Evolutionary conservation across 2,113 vertebrate species (phyloP).

Genomic region (Tupaia tana): DNA sequence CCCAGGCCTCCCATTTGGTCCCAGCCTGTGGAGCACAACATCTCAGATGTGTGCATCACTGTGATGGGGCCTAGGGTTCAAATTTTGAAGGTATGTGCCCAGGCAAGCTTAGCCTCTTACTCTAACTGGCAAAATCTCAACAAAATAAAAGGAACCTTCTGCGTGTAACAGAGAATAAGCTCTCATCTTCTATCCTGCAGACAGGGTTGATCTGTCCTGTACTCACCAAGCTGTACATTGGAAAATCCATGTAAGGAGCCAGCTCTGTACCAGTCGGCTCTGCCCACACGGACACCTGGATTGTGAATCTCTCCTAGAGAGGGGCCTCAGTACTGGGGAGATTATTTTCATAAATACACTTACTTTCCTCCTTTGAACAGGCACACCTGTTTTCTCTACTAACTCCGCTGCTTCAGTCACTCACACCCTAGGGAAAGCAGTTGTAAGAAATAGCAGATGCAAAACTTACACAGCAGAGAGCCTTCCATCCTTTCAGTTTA

Average conservation of each 20-base stretch:
- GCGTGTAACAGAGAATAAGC: neutral
- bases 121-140: slow-evolving; percentile 22
- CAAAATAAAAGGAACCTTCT: neutral
- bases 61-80: neutral
- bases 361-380: slow-evolving; percentile 78
- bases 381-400: slow-evolving; percentile 88
- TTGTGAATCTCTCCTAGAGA: slow-evolving; percentile 55
- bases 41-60: too few species aligned
- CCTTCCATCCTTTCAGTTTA: slow-evolving; percentile 85
- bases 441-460: slow-evolving; percentile 86
- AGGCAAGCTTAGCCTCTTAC: neutral
- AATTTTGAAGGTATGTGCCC: neutral
- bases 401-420: slow-evolving; percentile 84
- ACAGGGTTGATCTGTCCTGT: neutral
- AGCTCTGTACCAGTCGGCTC: neutral
- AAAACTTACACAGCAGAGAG: slow-evolving; percentile 82
- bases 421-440: slow-evolving; percentile 81
- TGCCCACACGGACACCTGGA: slow-evolving; percentile 16
- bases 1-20: too few species aligned
- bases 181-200: neutral
- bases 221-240: neutral
- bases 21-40: too few species aligned
- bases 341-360: slow-evolving; percentile 76
- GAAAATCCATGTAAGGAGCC: neutral
- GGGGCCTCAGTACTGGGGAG: neutral